These are phyloP conservation scores for Turritopsis rubra DNA, from an alignment of 30 jellyfish, hydroid and myxozoan genomes.

Conservation along the genomic window DNA sequence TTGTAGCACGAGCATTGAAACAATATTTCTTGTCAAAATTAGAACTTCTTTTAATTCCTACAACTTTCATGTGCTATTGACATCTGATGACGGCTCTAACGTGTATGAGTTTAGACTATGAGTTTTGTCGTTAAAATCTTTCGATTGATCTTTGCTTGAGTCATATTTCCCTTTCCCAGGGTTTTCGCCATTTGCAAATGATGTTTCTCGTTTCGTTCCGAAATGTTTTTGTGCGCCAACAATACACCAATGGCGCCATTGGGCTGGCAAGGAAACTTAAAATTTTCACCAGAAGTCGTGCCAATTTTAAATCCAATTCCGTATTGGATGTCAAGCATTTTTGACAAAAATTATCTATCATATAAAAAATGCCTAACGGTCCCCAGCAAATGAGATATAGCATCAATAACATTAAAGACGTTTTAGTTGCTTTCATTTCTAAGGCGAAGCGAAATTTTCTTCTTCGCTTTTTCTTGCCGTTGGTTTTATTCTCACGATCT, in stretches of 20 bases:
- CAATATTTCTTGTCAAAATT: too few relatives aligned
- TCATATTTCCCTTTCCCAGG: background rate
- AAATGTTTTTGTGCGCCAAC: background rate
- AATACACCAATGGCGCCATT: conserved; percentile 14
- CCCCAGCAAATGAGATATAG: conserved; percentile 28
- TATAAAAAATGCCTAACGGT: conserved; percentile 14
- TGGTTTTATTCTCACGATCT: background rate
- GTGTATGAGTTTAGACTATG: too few relatives aligned
- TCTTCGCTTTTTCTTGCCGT: background rate
- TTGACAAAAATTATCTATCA: conserved; percentile 7
- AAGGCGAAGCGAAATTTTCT: conserved; percentile 3
- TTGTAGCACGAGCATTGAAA: background rate
- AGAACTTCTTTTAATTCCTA: too few relatives aligned
- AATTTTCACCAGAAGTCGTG: background rate
- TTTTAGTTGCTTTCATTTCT: conserved; percentile 21
- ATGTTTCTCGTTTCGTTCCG: background rate
- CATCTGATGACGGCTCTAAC: too few relatives aligned
- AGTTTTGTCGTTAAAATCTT: background rate
- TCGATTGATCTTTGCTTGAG: background rate
- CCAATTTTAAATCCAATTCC: background rate
- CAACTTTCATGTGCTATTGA: too few relatives aligned
- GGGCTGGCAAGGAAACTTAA: conserved; percentile 7
- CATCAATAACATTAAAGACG: background rate
- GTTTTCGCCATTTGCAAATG: background rate
- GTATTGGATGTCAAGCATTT: background rate